A percentile compares a stretch with the other conserved stretches of the same genome.
Conservation (phyloP, 92 coral and sea anemone genomes). For the Epizoanthus rinbou region DNA sequence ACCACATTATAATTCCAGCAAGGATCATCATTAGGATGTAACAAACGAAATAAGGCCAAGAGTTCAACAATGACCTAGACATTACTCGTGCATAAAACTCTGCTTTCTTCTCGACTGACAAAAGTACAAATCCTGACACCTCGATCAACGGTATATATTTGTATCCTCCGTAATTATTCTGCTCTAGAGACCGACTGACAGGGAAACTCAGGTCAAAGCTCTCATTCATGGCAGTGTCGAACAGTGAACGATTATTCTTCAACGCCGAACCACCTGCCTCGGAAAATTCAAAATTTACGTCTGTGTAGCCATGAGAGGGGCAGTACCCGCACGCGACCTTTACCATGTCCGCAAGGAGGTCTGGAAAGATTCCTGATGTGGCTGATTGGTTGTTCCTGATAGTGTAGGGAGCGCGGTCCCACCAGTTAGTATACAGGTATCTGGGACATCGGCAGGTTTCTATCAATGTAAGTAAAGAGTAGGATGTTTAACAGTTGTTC, state of each 20-base stretch:
- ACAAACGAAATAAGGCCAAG: slow-evolving; percentile 56
- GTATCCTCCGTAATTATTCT: neutral
- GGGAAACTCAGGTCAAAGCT: slow-evolving; percentile 3
- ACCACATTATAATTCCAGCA: slow-evolving; percentile 64
- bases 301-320: slow-evolving; percentile 33
- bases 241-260: neutral
- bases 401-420: slow-evolving; percentile 59
- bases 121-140: slow-evolving; percentile 40
- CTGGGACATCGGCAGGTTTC: slow-evolving; percentile 81
- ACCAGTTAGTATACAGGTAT: slow-evolving; percentile 64
- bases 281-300: neutral
- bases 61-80: slow-evolving; percentile 40
- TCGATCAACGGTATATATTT: slow-evolving; percentile 21
- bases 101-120: slow-evolving; percentile 24
- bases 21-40: slow-evolving; percentile 30
- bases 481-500: neutral
- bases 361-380: slow-evolving; percentile 63
- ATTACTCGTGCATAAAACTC: slow-evolving; percentile 53
- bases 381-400: slow-evolving; percentile 17
- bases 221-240: neutral
- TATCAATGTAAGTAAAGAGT: neutral
- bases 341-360: slow-evolving; percentile 47
- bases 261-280: neutral
- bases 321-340: slow-evolving; percentile 54
- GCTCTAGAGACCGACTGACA: neutral